Base-by-base conservation (phyloP, 2,113 vertebrate genomes). In the Gallinago media region DNA sequence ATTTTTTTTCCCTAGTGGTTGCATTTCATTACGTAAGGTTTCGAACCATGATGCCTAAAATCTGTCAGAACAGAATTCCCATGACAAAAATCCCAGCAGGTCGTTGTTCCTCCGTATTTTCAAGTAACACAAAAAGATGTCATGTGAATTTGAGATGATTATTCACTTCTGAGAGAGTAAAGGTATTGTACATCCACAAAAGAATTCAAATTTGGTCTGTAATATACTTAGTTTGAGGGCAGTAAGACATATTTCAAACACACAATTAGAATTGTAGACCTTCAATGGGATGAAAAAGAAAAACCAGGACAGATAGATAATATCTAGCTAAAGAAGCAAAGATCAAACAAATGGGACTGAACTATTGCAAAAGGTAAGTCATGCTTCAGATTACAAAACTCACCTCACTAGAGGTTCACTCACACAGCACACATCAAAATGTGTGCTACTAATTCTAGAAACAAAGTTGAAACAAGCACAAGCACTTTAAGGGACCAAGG, bases 191-290 rank as follows among this genome's bases (percentile, higher is more conserved):
- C 85, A 91, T 96, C 62, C 89, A 96, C 77, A 93, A 88, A 90
- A 74, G 2, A 94, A 96, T 94, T 96, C 87, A 96, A 87, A 96
- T 96, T 94, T 92, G 70, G 88, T 89, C 95, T 94, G 74, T 92
- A 97, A 86, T 95, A 94, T 12, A 12, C 38, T 38, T 11, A 38
- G 38, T 38, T 38, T 38, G 38, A 38, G 38, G 38, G 38, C 38
- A 38, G 38, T 38, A 38, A 38, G 38, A 38, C 38, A 85, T 79
- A 66, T 77, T 97, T 76, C 91, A 94, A 96, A 96, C 46, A 73
- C 70, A 47, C 62, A 18, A 86, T 94, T 89, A 97, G 42, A 96
- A 97, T 74, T 89, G 88, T 68, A 65, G 46, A 67, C 31, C 15
- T 61, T 55, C 27, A 50, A 36, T 12, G 6, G 8, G 31, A 50